Evolutionary conservation across 2,113 vertebrate genomes (phyloP), one percentile per base, ranked within the genome.

Genomic region (Oncorhynchus kisutch): DNA sequence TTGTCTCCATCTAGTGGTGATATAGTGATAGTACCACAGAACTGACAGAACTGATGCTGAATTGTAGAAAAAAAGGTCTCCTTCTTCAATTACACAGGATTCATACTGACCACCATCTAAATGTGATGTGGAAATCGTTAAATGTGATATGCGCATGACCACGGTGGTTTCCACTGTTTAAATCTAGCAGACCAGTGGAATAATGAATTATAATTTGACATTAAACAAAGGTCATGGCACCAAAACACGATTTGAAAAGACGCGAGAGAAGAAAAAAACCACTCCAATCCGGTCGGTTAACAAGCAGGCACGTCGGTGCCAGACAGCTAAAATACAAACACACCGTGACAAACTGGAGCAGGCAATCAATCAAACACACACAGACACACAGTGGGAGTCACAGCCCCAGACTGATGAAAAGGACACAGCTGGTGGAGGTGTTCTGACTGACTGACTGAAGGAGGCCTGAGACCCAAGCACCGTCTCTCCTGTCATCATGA

Each of bases 1-100:
- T 25, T 82, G 86, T 85, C 90, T 77, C 90, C 90, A 90, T 83
- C 92, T 91, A 84, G 83, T 90, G 91, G 88, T 66, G 3, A 71
- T 1, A 68, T 2, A 27, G n/a, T 16, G 34, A 45, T 7, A 67
- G 18, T 68, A n/a, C 65, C 25, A 16, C 31, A 31, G 5, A 68
- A 34, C 18, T 68, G 67, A 20, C 34, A 34, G 34, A 34, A 34
- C 39, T 45, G 39, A 12, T 11, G 8, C 7, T 39, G 39, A 45
- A 20, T 20, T 20, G 16, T 12, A 29, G 25, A 16, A 34, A 54
- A 54, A 18, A 18, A 5, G 16, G 14, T 0, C 1, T 16, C 49
- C 51, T 18, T 4, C 1, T 14, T 18, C 16, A 14, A 54, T 16
- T 54, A 54, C 4, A 54, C 51, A 54, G 16, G 13, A 54, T 62